A percentile compares a stretch with the other conserved stretches of the same genome.
phyloP scores from a whole-genome alignment of 2,888 invertebrate genomes.

The Stramonita haemastoma region DNA sequence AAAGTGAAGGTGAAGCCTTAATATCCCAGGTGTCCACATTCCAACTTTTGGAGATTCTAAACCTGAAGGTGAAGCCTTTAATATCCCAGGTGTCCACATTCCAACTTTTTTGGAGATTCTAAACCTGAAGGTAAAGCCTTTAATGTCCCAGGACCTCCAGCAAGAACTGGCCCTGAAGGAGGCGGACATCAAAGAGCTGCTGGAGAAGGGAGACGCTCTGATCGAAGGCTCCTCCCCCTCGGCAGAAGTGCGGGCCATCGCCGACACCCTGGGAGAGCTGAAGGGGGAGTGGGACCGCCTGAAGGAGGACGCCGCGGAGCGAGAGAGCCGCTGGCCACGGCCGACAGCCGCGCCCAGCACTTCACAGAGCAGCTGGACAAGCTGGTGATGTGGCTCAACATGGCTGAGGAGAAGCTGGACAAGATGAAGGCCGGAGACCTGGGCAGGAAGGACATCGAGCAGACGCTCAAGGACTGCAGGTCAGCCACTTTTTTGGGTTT shows the following conservation, averaged over 20 bases:
- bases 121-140: too few species aligned
- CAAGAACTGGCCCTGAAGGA: conserved; percentile 67
- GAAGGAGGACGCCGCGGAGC: conserved; percentile 90
- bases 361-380: conserved; percentile 89
- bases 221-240: conserved; percentile 54
- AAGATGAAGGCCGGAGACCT: conserved; percentile 83
- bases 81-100: too few species aligned
- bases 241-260: conserved; percentile 80
- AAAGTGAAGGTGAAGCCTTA: too few species aligned
- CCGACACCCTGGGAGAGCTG: conserved; percentile 90
- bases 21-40: too few species aligned
- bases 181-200: conserved; percentile 79
- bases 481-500: conserved; percentile 29
- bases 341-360: conserved; percentile 85
- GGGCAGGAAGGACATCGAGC: conserved; percentile 87
- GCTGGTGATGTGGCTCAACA: conserved; percentile 85
- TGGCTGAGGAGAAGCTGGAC: conserved; percentile 90
- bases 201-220: conserved; percentile 91
- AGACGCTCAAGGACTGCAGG: conserved; percentile 91
- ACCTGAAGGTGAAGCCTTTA: too few species aligned
- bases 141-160: conserved; percentile 60
- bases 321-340: conserved; percentile 64
- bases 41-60: too few species aligned
- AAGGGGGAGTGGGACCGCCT: conserved; percentile 95
- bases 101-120: too few species aligned